phyloP scores from a whole-genome alignment of 2,797 vertebrate species.

The Sylvilagus floridanus region DNA sequence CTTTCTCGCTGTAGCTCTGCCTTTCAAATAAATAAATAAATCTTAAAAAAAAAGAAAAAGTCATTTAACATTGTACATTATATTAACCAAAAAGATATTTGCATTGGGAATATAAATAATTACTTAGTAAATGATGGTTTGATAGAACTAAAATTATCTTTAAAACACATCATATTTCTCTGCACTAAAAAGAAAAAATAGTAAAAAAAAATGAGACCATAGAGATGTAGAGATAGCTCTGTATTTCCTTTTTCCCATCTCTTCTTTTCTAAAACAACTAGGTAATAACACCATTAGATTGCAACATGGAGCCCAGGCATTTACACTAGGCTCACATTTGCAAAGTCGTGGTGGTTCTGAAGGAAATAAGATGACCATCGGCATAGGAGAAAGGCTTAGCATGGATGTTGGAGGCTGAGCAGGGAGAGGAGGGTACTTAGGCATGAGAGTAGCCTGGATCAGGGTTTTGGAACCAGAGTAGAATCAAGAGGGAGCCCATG shows the following conservation, averaged over 20 bases:
- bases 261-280: not conserved
- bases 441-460: not conserved
- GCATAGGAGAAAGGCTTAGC: not conserved
- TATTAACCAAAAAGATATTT: conserved; percentile 36
- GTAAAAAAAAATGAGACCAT: not conserved
- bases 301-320: not conserved
- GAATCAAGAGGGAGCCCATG: not conserved
- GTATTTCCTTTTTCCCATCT: not conserved
- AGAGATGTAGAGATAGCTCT: not conserved
- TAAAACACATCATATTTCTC: not conserved
- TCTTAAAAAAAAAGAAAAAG: too few relatives aligned
- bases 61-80: conserved; percentile 12
- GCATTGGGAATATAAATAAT: conserved; percentile 18
- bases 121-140: conserved; percentile 34
- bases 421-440: not conserved
- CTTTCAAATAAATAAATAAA: too few relatives aligned
- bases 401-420: not conserved
- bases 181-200: not conserved
- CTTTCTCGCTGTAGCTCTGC: too few relatives aligned
- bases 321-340: not conserved
- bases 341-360: not conserved
- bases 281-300: not conserved
- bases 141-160: conserved; percentile 1
- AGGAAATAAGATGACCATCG: not conserved
- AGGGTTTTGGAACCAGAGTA: not conserved